phyloP scores from a whole-genome alignment of 2,113 vertebrate genomes.

The Lepisosteus oculatus region DNA sequence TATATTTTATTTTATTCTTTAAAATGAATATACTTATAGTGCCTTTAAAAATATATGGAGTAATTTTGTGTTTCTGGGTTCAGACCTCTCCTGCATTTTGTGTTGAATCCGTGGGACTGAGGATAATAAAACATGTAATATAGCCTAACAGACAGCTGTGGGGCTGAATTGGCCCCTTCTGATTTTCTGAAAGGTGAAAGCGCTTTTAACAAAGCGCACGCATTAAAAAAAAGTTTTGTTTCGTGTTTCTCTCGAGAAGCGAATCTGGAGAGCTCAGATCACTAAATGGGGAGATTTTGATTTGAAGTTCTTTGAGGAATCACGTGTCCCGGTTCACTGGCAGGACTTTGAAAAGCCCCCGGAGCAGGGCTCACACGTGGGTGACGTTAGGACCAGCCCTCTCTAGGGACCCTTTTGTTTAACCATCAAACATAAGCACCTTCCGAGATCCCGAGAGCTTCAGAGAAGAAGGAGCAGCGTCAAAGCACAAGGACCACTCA shows the following conservation, averaged over 20 bases:
- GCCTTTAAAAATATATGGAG: too few species aligned
- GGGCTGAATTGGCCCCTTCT: slow-evolving; percentile 18
- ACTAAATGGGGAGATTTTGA: slow-evolving; percentile 63
- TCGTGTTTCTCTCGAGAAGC: slow-evolving; percentile 38
- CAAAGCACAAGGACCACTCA: slow-evolving; percentile 31
- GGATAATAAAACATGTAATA: too few species aligned
- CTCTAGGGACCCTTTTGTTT: slow-evolving; percentile 96
- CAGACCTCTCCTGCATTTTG: too few species aligned
- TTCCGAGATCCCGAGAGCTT: slow-evolving; percentile 76
- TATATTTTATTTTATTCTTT: too few species aligned
- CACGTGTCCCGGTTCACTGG: slow-evolving; percentile 84
- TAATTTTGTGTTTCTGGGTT: too few species aligned
- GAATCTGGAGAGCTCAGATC: slow-evolving; percentile 58
- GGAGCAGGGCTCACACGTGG: slow-evolving; percentile 82
- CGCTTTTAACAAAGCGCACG: slow-evolving; percentile 54
- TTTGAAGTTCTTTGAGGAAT: slow-evolving; percentile 69
- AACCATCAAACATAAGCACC: slow-evolving; percentile 89
- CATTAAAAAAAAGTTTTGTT: slow-evolving; percentile 50
- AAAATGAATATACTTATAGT: too few species aligned
- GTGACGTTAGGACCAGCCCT: slow-evolving; percentile 92
- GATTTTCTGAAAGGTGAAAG: slow-evolving; percentile 21
- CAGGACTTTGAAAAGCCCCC: slow-evolving; percentile 68
- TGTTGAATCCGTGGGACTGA: too few species aligned
- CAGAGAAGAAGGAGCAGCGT: slow-evolving; percentile 63
- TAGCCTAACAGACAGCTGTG: slow-evolving; percentile 10